Percentiles rank a stretch among this genome's conserved stretches.
Evolutionary conservation across 2,888 invertebrate genomes (phyloP).

Genomic region (Idaea dimidiata): DNA sequence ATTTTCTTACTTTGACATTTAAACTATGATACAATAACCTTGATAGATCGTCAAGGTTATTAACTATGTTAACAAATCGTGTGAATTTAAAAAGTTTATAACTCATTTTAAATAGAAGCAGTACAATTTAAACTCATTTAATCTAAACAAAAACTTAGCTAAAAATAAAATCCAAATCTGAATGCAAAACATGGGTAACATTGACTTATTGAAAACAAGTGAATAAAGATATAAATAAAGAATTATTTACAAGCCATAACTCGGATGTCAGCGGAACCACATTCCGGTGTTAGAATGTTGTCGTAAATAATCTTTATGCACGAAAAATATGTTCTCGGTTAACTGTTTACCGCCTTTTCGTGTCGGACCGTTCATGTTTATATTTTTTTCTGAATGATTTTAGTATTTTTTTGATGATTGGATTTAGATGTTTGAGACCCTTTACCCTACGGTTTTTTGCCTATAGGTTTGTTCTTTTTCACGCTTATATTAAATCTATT

Average conservation of each 20-base stretch:
- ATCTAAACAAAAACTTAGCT: background rate
- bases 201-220: background rate
- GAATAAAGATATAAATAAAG: slow-evolving; percentile 7
- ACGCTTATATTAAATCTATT: too few species aligned
- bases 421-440: background rate
- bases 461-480: too few species aligned
- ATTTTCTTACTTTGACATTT: too few species aligned
- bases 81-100: too few species aligned
- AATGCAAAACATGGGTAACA: background rate
- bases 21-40: too few species aligned
- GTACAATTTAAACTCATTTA: background rate
- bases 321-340: slow-evolving; percentile 46
- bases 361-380: slow-evolving; percentile 25
- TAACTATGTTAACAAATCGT: too few species aligned
- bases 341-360: slow-evolving; percentile 39
- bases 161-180: background rate
- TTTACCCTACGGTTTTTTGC: too few species aligned
- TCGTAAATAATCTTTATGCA: slow-evolving; percentile 38
- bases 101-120: too few species aligned
- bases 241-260: slow-evolving; percentile 18
- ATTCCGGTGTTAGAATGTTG: slow-evolving; percentile 11
- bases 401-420: background rate
- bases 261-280: slow-evolving; percentile 10
- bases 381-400: slow-evolving; percentile 19
- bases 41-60: too few species aligned